Evolutionary conservation across 1,140 invertebrate genomes (phyloP).

Genomic region (Lanistes nyassanus): DNA sequence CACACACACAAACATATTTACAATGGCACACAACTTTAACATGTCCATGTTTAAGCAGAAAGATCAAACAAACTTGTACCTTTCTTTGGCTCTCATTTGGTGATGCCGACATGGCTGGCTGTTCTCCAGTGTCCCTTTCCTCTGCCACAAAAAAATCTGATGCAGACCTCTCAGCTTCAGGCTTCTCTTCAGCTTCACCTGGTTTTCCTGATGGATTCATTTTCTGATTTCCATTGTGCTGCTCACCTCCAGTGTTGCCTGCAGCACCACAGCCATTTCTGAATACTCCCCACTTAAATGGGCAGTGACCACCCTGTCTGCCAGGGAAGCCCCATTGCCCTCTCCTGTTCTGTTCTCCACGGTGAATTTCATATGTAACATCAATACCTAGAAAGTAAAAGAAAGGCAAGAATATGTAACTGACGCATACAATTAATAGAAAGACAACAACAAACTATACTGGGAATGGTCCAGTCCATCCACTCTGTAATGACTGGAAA

Average conservation of each 20-base stretch:
- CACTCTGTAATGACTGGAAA: too few species aligned
- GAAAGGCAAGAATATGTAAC: background rate
- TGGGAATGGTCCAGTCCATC: too few species aligned
- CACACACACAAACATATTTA: too few species aligned
- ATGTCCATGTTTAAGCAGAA: too few species aligned
- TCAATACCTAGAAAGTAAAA: constrained; percentile 57
- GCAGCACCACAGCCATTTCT: background rate
- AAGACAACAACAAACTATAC: too few species aligned
- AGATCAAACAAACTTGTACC: too few species aligned
- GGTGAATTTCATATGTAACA: constrained; percentile 60
- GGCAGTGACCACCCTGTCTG: constrained; percentile 11
- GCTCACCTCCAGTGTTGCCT: too few species aligned
- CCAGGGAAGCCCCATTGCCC: background rate
- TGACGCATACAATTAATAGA: background rate
- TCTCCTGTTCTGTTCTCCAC: constrained; percentile 23
- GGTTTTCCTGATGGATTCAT: constrained; percentile 1
- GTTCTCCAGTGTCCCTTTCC: background rate
- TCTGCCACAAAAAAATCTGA: background rate
- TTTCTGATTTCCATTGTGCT: background rate
- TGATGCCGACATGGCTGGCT: background rate
- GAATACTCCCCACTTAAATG: background rate
- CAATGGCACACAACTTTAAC: too few species aligned
- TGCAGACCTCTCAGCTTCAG: constrained; percentile 5
- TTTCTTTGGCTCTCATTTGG: too few species aligned
- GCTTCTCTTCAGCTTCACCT: background rate